A percentile compares a stretch with the other conserved stretches of the same genome.
Conservation (phyloP, 2,888 invertebrate genomes). For the Scaptomyza tumidula region DNA sequence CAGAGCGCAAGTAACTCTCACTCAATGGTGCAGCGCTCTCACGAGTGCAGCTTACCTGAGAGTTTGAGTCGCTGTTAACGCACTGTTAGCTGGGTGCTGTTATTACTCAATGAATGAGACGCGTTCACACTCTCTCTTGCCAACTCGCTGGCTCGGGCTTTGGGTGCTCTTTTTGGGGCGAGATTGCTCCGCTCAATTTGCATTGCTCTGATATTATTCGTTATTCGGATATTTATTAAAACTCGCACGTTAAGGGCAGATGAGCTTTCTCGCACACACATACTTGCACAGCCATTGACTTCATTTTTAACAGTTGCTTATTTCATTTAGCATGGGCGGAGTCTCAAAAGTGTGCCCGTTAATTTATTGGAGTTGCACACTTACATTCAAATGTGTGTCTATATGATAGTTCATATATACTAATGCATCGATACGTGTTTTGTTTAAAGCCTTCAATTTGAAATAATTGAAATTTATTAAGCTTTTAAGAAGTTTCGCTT, state of each 20-base stretch:
- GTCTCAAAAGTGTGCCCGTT: slow-evolving; percentile 42
- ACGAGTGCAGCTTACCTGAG: slow-evolving; percentile 34
- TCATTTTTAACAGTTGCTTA: slow-evolving; percentile 75
- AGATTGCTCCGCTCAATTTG: slow-evolving; percentile 53
- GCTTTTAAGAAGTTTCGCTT: not conserved
- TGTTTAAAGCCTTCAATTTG: slow-evolving; percentile 15
- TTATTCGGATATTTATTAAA: slow-evolving; percentile 75
- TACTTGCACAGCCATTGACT: slow-evolving; percentile 57
- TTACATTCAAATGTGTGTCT: not conserved
- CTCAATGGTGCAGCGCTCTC: slow-evolving; percentile 39
- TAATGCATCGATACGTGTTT: slow-evolving; percentile 6
- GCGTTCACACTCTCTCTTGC: slow-evolving; percentile 9
- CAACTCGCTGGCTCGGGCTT: not conserved
- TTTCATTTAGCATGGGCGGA: slow-evolving; percentile 71
- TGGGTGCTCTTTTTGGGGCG: slow-evolving; percentile 21
- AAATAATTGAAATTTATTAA: slow-evolving; percentile 27
- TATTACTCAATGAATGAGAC: slow-evolving; percentile 31
- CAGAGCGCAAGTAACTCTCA: slow-evolving; percentile 37
- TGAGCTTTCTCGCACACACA: slow-evolving; percentile 39
- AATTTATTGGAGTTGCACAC: slow-evolving; percentile 49
- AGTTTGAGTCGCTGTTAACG: slow-evolving; percentile 56
- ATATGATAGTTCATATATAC: not conserved
- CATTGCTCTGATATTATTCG: slow-evolving; percentile 79
- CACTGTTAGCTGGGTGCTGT: slow-evolving; percentile 49
- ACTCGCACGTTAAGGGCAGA: slow-evolving; percentile 66